Conservation (phyloP, 2,888 invertebrate genomes). For the Nematopogon swammerdamellus region DNA sequence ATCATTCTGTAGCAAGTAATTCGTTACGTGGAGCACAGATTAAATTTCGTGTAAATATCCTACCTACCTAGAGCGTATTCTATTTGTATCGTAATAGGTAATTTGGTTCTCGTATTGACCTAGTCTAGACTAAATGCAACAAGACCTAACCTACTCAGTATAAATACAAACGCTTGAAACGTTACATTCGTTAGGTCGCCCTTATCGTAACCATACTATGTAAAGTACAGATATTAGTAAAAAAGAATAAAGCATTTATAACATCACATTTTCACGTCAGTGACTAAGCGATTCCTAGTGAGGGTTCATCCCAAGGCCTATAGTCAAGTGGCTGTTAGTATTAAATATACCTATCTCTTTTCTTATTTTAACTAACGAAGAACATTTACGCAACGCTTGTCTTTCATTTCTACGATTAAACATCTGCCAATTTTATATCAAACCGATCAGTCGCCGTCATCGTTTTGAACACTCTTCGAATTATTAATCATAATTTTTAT, state of each 20-base stretch:
- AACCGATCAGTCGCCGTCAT: no score
- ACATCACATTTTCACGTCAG: background rate
- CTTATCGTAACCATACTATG: no score
- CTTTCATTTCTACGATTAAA: no score
- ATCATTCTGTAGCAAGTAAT: no score
- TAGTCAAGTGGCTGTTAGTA: background rate
- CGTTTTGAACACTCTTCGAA: no score
- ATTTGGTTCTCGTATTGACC: background rate
- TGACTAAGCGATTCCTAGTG: background rate
- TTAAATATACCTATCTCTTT: no score
- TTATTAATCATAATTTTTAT: no score
- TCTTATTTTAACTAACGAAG: no score
- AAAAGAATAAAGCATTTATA: background rate
- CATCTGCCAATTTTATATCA: no score
- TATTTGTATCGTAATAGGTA: background rate
- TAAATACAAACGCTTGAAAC: background rate
- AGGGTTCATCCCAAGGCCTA: background rate
- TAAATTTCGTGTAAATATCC: background rate
- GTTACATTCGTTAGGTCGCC: background rate
- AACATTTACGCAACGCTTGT: no score
- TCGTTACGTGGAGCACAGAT: constrained; percentile 14
- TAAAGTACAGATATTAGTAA: background rate
- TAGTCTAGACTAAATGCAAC: background rate
- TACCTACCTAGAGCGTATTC: background rate
- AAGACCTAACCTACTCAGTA: background rate